Conservation (phyloP, 2,888 invertebrate genomes). For the Carpatolechia fugitivella region DNA sequence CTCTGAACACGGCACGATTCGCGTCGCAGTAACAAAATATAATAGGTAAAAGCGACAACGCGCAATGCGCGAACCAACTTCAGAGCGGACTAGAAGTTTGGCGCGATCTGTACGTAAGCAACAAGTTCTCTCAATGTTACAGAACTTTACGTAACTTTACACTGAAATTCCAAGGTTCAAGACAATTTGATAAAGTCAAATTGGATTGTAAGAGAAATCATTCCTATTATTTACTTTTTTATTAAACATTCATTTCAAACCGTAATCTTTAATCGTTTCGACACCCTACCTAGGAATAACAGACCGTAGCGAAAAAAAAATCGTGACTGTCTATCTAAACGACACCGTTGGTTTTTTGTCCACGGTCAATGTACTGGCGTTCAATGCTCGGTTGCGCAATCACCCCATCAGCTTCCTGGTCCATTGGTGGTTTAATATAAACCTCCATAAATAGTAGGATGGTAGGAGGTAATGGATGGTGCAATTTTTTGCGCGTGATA, state of each 20-base stretch:
- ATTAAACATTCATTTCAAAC: not conserved
- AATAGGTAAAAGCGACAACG: too few relatives aligned
- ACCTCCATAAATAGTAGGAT: constrained; percentile 21
- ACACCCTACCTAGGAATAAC: not conserved
- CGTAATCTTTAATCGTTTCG: constrained; percentile 2
- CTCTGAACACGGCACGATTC: too few relatives aligned
- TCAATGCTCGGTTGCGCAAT: constrained; percentile 16
- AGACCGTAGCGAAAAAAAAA: constrained; percentile 17
- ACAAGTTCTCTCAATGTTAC: too few relatives aligned
- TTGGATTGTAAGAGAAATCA: not conserved
- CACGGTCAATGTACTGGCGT: constrained; percentile 40
- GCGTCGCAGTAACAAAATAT: too few relatives aligned
- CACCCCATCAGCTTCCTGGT: constrained; percentile 22
- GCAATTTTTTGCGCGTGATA: constrained; percentile 27
- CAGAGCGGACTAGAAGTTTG: too few relatives aligned
- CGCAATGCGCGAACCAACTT: too few relatives aligned
- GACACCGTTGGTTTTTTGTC: constrained; percentile 37
- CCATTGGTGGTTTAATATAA: constrained; percentile 36
- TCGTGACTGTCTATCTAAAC: constrained; percentile 38
- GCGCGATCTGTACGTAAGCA: too few relatives aligned
- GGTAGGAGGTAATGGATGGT: constrained; percentile 22
- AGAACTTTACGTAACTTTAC: too few relatives aligned
- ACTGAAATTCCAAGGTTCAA: not conserved
- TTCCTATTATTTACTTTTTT: not conserved
- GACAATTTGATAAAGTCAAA: not conserved